Conservation (phyloP, 2,888 invertebrate species). For the Drosophila diplacantha region DNA sequence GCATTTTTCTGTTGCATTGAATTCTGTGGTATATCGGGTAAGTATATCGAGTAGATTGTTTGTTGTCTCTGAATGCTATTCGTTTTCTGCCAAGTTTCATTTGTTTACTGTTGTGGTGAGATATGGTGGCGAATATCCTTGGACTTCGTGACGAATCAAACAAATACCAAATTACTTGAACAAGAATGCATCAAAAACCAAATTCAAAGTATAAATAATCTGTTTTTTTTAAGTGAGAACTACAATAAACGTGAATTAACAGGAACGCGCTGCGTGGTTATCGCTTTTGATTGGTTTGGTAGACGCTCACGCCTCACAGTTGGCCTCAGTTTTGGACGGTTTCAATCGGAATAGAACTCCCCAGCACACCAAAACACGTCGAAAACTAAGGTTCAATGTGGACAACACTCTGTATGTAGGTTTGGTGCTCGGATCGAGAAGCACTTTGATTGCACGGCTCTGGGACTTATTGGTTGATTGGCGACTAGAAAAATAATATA, state of each 20-base stretch:
- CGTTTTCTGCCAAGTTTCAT: slow-evolving; percentile 47
- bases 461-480: not conserved
- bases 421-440: not conserved
- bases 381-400: slow-evolving; percentile 77
- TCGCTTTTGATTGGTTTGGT: slow-evolving; percentile 10
- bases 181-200: slow-evolving; percentile 12
- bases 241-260: slow-evolving; percentile 6
- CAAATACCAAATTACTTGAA: slow-evolving; percentile 17
- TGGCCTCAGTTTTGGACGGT: slow-evolving; percentile 79
- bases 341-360: slow-evolving; percentile 77
- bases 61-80: slow-evolving; percentile 20
- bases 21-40: slow-evolving; percentile 20
- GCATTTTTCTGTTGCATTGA: slow-evolving; percentile 14
- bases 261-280: slow-evolving; percentile 21
- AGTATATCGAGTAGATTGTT: slow-evolving; percentile 27
- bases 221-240: slow-evolving; percentile 6
- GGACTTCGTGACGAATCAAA: slow-evolving; percentile 26
- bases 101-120: slow-evolving; percentile 58
- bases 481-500: not conserved
- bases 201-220: slow-evolving; percentile 14
- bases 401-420: slow-evolving; percentile 31
- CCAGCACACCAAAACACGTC: slow-evolving; percentile 79
- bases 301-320: slow-evolving; percentile 62
- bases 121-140: slow-evolving; percentile 10
- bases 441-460: slow-evolving; percentile 31